Conservation (phyloP, 2,888 invertebrate species). For the Coenonympha arcania region DNA sequence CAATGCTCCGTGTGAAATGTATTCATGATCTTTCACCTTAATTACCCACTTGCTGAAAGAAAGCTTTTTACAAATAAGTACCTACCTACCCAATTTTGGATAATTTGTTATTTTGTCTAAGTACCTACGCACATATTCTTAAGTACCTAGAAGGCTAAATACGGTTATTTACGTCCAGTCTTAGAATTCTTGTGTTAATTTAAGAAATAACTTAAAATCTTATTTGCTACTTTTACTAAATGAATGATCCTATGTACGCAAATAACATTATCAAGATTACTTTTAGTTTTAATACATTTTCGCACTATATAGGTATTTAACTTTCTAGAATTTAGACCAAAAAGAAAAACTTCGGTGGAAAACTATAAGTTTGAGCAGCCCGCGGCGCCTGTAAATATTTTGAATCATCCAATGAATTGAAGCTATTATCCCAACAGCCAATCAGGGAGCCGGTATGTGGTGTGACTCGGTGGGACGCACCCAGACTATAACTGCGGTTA, state of each 20-base stretch:
- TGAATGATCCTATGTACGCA: no score
- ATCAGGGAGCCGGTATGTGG: slow-evolving; percentile 58
- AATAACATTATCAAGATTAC: no score
- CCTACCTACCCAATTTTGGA: neutral
- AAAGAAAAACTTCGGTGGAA: no score
- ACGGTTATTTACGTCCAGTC: no score
- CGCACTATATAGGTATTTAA: no score
- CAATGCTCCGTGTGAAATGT: slow-evolving; percentile 32
- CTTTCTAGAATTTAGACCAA: no score
- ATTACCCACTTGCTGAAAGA: slow-evolving; percentile 38
- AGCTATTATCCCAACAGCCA: slow-evolving; percentile 40
- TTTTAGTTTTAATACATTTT: no score
- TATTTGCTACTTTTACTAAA: no score
- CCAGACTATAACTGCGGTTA: slow-evolving; percentile 10
- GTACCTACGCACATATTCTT: no score
- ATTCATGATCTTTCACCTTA: slow-evolving; percentile 38
- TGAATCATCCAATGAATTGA: slow-evolving; percentile 46
- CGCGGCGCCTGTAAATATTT: slow-evolving; percentile 38
- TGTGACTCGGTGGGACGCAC: slow-evolving; percentile 68
- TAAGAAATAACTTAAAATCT: no score
- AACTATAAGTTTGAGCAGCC: slow-evolving; percentile 41
- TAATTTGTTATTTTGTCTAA: neutral
- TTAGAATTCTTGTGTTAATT: no score
- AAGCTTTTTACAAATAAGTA: slow-evolving; percentile 16
- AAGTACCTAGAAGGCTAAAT: no score